Conservation (phyloP, 2,888 invertebrate genomes). For the Imbricaverruca yamaguchii region DNA sequence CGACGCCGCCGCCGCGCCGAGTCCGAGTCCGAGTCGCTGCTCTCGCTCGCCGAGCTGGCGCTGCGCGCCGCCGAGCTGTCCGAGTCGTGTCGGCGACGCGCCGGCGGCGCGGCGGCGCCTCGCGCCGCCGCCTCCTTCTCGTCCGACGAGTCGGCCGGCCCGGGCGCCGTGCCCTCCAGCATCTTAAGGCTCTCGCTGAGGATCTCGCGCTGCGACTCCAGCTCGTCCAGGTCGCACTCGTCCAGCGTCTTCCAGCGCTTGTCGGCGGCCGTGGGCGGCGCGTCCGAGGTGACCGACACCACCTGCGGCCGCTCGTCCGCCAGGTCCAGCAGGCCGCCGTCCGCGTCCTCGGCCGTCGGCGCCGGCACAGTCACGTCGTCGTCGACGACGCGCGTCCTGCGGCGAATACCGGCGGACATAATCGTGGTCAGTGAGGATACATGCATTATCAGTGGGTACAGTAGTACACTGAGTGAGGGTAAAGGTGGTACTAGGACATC, state of each 20-base stretch:
- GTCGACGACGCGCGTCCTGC: constrained; percentile 30
- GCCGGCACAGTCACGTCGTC: constrained; percentile 25
- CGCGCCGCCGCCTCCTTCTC: background rate
- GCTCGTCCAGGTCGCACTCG: constrained; percentile 21
- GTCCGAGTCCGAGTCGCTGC: constrained; percentile 15
- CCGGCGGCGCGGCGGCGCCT: background rate
- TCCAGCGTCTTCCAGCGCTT: constrained; percentile 21
- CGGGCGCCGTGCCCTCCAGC: background rate
- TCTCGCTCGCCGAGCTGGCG: background rate
- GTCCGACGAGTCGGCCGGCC: background rate
- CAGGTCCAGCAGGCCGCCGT: background rate
- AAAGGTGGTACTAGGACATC: too few species aligned
- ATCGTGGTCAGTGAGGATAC: too few species aligned
- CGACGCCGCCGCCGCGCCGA: background rate
- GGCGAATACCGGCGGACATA: too few species aligned
- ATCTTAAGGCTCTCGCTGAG: constrained; percentile 8
- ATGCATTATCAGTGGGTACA: too few species aligned
- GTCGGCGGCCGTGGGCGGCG: background rate
- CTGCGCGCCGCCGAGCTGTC: background rate
- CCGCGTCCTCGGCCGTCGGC: background rate
- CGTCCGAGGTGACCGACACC: background rate
- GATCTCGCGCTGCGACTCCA: constrained; percentile 22
- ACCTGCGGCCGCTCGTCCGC: constrained; percentile 7
- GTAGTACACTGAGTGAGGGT: too few species aligned
- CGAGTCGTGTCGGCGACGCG: background rate